These are phyloP conservation scores for Gisinianus flammeolus DNA, from an alignment of 2,888 invertebrate genomes.

Conservation along the genomic window DNA sequence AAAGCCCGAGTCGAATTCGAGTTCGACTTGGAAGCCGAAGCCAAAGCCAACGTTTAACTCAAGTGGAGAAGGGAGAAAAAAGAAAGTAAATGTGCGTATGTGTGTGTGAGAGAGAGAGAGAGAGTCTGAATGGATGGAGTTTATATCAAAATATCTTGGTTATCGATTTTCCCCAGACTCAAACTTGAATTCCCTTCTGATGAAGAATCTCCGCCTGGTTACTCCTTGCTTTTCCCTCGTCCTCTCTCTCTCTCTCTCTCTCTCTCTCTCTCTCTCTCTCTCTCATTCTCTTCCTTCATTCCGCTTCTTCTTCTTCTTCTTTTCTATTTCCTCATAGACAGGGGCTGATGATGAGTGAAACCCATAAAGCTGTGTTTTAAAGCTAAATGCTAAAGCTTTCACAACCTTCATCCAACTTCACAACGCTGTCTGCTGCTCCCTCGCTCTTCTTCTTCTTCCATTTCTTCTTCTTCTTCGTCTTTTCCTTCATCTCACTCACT, in stretches of 20 bases:
- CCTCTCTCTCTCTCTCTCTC: not conserved
- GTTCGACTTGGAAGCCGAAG: no score
- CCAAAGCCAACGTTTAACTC: not conserved
- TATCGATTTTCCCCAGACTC: slow-evolving; percentile 56
- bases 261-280: not conserved
- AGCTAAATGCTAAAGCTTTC: not conserved
- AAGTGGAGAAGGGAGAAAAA: slow-evolving; percentile 39
- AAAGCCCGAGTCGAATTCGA: no score
- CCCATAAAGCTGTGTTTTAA: slow-evolving; percentile 11
- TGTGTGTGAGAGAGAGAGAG: slow-evolving; percentile 8
- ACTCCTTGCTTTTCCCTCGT: slow-evolving; percentile 27
- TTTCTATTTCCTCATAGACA: not conserved
- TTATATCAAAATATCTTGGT: slow-evolving; percentile 59
- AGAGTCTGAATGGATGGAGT: slow-evolving; percentile 46
- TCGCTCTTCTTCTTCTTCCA: not conserved
- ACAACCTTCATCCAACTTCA: not conserved
- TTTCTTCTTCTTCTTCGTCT: not conserved
- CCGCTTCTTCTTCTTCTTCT: slow-evolving; percentile 6
- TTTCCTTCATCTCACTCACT: not conserved
- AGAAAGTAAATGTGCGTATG: slow-evolving; percentile 15
- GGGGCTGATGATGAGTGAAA: slow-evolving; percentile 7
- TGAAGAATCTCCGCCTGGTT: slow-evolving; percentile 57
- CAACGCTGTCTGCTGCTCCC: not conserved
- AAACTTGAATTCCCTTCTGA: slow-evolving; percentile 57
- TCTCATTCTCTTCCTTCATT: not conserved